Evolutionary conservation across 2,113 vertebrate genomes (phyloP).

Genomic region (Xiphophorus maculatus): DNA sequence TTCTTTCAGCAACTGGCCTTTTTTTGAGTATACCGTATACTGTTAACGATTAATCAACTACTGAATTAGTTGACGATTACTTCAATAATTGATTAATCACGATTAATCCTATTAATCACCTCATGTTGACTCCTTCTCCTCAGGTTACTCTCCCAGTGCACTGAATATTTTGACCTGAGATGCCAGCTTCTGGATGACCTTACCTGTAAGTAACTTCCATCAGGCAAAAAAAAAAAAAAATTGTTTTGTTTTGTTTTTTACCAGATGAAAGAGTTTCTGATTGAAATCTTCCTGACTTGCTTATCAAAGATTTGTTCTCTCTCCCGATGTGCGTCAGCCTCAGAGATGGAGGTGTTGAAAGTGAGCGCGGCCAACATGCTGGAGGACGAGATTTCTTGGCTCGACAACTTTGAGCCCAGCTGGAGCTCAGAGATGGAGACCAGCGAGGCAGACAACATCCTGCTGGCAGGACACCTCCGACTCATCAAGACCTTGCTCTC

Average conservation of each 20-base stretch:
- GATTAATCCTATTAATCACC: not conserved
- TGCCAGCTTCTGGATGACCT: conserved; percentile 96
- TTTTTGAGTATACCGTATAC: too few species aligned
- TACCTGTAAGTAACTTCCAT: conserved; percentile 84
- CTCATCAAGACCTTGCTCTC: conserved; percentile 98
- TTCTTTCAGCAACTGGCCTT: too few species aligned
- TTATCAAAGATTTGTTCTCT: not conserved
- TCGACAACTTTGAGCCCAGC: conserved; percentile 98
- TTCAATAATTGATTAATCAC: too few species aligned
- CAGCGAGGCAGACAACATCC: conserved; percentile 95
- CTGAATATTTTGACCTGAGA: conserved; percentile 97
- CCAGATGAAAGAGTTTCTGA: not conserved
- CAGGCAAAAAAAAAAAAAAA: not conserved
- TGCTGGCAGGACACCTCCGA: conserved; percentile 92
- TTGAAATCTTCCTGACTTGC: not conserved
- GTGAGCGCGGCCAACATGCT: conserved; percentile 95
- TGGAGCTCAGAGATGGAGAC: conserved; percentile 96
- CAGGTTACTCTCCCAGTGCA: conserved; percentile 95
- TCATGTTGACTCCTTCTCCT: conserved; percentile 39
- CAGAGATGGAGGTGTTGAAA: conserved; percentile 96
- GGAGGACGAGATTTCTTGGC: conserved; percentile 98
- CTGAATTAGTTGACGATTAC: too few species aligned
- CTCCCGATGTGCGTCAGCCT: conserved; percentile 73
- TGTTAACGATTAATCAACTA: too few species aligned
- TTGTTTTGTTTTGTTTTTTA: not conserved